Percentiles rank a stretch among this genome's conserved stretches.
Conservation (phyloP, 2,113 vertebrate genomes). For the Aptenodytes patagonicus region DNA sequence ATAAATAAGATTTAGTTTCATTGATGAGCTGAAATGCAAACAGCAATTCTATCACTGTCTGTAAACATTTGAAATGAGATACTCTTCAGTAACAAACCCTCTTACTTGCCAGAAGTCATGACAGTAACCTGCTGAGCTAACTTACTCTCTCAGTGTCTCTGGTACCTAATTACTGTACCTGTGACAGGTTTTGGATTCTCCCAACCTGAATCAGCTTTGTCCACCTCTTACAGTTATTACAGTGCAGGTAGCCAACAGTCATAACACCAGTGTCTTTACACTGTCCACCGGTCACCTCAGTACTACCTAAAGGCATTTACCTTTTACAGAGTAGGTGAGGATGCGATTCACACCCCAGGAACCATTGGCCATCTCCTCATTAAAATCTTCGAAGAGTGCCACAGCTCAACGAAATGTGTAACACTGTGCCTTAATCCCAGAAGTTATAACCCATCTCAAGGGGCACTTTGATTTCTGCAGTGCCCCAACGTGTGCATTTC, state of each 20-base stretch:
- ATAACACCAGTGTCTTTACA: neutral
- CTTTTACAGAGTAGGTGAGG: neutral
- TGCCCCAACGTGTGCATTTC: neutral
- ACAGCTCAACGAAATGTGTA: neutral
- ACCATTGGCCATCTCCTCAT: neutral
- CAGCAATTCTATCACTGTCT: constrained; percentile 66
- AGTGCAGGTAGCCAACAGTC: neutral
- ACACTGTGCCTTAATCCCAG: neutral
- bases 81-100: neutral
- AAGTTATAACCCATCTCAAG: neutral
- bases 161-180: neutral
- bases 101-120: neutral
- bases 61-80: constrained; percentile 43
- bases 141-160: neutral
- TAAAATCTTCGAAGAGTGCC: neutral
- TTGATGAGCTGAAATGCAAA: constrained; percentile 75
- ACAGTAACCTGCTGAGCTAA: neutral
- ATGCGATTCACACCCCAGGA: neutral
- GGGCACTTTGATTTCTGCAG: neutral
- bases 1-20: constrained; percentile 77
- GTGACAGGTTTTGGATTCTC: neutral
- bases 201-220: neutral
- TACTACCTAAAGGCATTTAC: neutral
- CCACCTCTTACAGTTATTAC: neutral
- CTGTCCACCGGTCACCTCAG: neutral